These are phyloP conservation scores for Lypha dubia DNA, from an alignment of 2,888 invertebrate species.

Conservation along the genomic window DNA sequence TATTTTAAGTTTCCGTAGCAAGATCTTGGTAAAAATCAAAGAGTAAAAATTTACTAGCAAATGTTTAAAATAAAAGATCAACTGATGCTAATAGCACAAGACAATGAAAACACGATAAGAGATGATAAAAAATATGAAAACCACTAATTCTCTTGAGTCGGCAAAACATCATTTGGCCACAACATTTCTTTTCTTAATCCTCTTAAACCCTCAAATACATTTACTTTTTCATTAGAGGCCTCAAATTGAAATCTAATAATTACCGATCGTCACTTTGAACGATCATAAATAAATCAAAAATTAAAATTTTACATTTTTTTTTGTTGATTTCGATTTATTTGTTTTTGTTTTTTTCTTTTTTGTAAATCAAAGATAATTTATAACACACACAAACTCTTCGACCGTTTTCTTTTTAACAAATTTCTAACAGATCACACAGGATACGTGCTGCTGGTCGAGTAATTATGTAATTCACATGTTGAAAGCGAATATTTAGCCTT, in stretches of 20 bases:
- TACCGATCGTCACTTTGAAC: neutral
- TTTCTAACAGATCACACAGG: constrained; percentile 7
- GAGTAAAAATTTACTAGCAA: no score
- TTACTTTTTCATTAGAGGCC: neutral
- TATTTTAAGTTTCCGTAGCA: no score
- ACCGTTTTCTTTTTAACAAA: neutral
- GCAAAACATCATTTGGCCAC: neutral
- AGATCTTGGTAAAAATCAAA: no score
- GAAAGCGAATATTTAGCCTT: neutral
- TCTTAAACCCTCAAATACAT: neutral
- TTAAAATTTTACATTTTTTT: constrained; percentile 9
- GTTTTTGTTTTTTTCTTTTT: neutral
- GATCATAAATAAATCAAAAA: constrained; percentile 6
- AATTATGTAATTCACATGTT: constrained; percentile 2
- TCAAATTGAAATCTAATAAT: neutral
- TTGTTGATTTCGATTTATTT: constrained; percentile 47
- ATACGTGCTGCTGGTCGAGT: neutral
- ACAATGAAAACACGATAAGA: neutral
- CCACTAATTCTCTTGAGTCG: neutral
- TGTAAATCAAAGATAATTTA: neutral
- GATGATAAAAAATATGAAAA: neutral
- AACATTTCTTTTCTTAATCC: neutral
- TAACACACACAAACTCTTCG: neutral
- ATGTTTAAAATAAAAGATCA: neutral
- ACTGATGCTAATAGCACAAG: neutral